A percentile compares a stretch with the other conserved stretches of the same genome.
Conservation (phyloP, 2,113 vertebrate genomes). For the Propithecus coquereli region DNA sequence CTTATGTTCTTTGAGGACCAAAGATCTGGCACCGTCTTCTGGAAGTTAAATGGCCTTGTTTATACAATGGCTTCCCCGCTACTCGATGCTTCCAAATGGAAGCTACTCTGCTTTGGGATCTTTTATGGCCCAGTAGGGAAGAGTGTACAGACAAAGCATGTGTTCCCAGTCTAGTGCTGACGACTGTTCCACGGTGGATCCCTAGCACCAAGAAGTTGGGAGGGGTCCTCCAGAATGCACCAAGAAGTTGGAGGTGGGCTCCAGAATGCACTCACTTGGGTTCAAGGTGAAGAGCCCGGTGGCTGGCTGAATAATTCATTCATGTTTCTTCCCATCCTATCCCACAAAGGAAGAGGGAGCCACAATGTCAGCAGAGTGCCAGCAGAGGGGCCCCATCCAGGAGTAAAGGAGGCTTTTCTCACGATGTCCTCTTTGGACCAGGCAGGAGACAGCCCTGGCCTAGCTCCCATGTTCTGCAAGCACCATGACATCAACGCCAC, state of each 20-base stretch:
- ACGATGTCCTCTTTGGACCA: neutral
- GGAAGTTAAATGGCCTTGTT: neutral
- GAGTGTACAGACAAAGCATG: neutral
- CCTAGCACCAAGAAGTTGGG: neutral
- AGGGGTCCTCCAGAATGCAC: neutral
- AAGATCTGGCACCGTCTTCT: neutral
- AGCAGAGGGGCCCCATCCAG: neutral
- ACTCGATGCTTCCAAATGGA: neutral
- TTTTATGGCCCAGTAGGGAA: neutral
- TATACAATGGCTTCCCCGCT: neutral
- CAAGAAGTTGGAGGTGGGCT: neutral
- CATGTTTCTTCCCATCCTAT: neutral
- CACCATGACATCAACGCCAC: neutral
- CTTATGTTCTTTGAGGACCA: neutral
- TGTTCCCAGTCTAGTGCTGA: too few species aligned
- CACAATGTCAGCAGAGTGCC: accelerated
- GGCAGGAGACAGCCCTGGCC: neutral
- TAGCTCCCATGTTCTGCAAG: too few species aligned
- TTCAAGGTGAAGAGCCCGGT: neutral
- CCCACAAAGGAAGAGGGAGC: neutral
- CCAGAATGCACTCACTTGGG: neutral
- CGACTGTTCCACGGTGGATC: neutral
- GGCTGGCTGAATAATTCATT: neutral
- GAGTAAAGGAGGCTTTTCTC: neutral
- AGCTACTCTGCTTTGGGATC: neutral